Conservation (phyloP, 1,140 invertebrate species). For the Microvelia longipes region DNA sequence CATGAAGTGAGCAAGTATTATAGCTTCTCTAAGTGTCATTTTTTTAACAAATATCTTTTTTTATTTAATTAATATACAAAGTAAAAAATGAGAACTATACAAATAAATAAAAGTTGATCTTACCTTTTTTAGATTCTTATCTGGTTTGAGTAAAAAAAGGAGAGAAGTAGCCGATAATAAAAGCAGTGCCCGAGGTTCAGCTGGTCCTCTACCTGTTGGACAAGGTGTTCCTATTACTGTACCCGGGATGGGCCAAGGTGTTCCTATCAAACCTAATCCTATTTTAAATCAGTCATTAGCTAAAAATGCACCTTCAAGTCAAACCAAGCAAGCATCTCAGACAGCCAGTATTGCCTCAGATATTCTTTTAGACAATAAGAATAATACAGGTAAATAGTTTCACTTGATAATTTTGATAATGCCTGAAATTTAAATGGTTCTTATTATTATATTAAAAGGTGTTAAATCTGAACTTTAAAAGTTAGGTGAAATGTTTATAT, state of each 20-base stretch:
- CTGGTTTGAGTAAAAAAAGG: constrained; percentile 52
- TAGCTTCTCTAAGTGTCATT: too few relatives aligned
- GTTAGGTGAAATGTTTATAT: too few relatives aligned
- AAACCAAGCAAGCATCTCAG: not conserved
- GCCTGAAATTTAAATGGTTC: too few relatives aligned
- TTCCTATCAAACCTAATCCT: not conserved
- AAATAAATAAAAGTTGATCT: too few relatives aligned
- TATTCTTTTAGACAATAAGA: not conserved
- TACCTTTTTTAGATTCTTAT: constrained; percentile 48
- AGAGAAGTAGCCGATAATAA: constrained; percentile 47
- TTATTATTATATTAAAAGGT: too few relatives aligned
- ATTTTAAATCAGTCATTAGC: not conserved
- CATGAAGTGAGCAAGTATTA: too few relatives aligned
- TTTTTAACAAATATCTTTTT: too few relatives aligned
- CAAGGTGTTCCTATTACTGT: constrained; percentile 2
- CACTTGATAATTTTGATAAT: too few relatives aligned
- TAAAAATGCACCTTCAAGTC: not conserved
- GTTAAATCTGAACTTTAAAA: too few relatives aligned
- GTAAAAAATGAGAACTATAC: too few relatives aligned
- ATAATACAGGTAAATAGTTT: not conserved
- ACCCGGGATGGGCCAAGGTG: constrained; percentile 10
- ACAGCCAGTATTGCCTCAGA: not conserved
- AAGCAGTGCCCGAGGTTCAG: constrained; percentile 8
- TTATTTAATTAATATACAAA: too few relatives aligned
- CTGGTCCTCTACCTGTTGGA: constrained; percentile 7